phyloP scores from a whole-genome alignment of 2,113 vertebrate genomes.

The Upupa epops region DNA sequence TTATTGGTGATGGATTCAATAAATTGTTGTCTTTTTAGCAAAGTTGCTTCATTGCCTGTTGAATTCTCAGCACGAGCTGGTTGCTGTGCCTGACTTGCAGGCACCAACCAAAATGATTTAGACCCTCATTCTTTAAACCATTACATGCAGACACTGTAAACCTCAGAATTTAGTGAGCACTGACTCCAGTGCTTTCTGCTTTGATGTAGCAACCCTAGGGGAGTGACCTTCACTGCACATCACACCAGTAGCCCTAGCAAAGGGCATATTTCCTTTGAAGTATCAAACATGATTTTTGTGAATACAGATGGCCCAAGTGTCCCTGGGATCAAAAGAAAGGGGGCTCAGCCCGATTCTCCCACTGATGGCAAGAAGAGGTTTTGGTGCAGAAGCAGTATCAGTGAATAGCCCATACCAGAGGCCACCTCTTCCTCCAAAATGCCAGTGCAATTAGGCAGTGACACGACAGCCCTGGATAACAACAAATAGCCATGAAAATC shows the following conservation, averaged over 20 bases:
- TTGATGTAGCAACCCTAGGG: not conserved
- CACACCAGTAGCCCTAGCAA: not conserved
- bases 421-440: not conserved
- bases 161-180: not conserved
- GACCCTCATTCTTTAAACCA: no score
- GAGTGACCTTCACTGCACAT: not conserved
- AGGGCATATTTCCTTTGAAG: not conserved
- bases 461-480: not conserved
- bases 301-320: not conserved
- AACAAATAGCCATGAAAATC: not conserved
- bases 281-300: not conserved
- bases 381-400: fast-evolving
- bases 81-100: no score
- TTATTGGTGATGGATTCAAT: no score
- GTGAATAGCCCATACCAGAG: not conserved
- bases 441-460: not conserved
- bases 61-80: no score
- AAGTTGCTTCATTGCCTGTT: no score
- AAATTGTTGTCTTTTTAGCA: no score
- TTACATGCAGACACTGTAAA: not conserved
- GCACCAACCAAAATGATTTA: no score
- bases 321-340: not conserved
- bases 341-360: fast-evolving
- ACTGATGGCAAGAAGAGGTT: fast-evolving
- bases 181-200: not conserved